These are phyloP conservation scores for Chamaetylas fuelleborni DNA, from an alignment of 2,113 vertebrate genomes.

Conservation along the genomic window DNA sequence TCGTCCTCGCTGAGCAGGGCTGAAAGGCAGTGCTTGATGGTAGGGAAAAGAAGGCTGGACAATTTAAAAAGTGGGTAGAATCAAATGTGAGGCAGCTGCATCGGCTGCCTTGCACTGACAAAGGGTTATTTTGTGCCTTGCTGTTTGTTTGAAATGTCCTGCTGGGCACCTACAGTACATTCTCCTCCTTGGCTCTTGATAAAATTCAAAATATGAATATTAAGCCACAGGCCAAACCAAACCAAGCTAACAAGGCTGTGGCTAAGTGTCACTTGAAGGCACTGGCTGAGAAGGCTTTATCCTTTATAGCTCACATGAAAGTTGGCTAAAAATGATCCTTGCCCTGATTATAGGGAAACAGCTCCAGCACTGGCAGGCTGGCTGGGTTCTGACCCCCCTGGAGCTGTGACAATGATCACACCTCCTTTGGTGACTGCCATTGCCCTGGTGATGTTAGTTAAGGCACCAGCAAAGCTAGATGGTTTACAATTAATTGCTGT, in stretches of 20 bases:
- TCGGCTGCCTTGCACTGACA: background rate
- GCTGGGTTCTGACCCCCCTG: background rate
- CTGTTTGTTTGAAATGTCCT: background rate
- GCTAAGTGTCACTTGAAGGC: background rate
- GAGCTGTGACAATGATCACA: background rate
- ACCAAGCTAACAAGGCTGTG: background rate
- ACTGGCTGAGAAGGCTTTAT: background rate
- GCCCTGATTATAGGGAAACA: accelerated
- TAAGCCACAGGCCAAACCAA: background rate
- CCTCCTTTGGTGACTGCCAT: too few species aligned
- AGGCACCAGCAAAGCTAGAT: background rate
- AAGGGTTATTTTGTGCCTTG: background rate
- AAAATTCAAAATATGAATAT: background rate
- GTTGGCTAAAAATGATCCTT: background rate
- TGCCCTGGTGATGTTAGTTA: background rate
- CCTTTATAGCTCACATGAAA: background rate
- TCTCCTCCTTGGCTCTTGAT: background rate
- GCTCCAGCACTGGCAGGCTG: background rate
- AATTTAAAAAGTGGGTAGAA: background rate
- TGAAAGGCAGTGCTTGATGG: background rate
- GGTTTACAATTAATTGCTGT: background rate
- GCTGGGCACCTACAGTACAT: background rate
- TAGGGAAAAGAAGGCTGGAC: background rate
- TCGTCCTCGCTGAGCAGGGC: background rate
- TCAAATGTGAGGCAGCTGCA: background rate